Evolutionary conservation across 2,888 invertebrate species (phyloP), one percentile per base, ranked within the genome.

Genomic region (Ichneumoninae sp.): DNA sequence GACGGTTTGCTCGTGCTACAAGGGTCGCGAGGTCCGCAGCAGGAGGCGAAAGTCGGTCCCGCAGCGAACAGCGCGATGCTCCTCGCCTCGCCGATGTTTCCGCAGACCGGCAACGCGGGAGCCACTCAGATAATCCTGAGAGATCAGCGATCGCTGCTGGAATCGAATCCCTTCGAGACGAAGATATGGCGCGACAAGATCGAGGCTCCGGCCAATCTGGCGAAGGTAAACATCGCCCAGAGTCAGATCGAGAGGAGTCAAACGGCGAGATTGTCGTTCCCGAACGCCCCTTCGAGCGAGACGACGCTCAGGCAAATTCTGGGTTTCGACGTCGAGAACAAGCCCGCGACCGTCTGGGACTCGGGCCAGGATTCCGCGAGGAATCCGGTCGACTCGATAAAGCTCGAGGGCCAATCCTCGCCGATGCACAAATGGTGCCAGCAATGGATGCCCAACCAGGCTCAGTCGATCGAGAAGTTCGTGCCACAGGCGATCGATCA

Each of bases 1-100:
- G 89, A 88, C 65, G 88, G 87, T 47, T 66, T 91, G 36, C 68
- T 91, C 66, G 88, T 89, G 16, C 79, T 89, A 33, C 89, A 87
- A 81, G 88, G 83, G 57, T 87, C 86, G 44, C 86, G 87, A 74
- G 78, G 83, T 10, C 71, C 79, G 0, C 19, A 81, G 0, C 87
- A 88, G 13, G 89, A 90, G 26, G 63, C 86, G 0, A 88, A 88
- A 65, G 73, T 86, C 13, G 75, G 81, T 7, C 5, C 89, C 0
- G 84, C 63, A 8, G 30, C 85, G 3, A 47, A 50, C 30, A 47
- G 50, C 30, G 26, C 68, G 5, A 54, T 81, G 47, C 71, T 85
- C 16, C 8, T 40, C 1, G 47, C 75, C 1, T 54, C 75, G n/a
- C 54, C 44, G 47, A 73, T 26, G 30, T 80, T 81, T 60, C 54